Evolutionary conservation across 2,888 invertebrate genomes (phyloP), one percentile per base, ranked within the genome.

Genomic region (Caenorhabditis uteleia): DNA sequence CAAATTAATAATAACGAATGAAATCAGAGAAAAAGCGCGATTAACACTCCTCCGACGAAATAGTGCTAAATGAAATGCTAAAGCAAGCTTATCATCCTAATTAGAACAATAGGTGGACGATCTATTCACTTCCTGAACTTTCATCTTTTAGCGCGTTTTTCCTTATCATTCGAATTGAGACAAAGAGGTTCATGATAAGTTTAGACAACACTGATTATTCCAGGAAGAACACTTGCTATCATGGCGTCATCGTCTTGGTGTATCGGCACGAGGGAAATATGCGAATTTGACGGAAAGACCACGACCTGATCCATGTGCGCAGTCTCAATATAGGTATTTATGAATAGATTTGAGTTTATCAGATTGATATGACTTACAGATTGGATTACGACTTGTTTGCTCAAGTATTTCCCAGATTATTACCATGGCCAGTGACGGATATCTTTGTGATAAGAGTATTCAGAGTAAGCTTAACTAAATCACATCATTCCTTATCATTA

Each of bases 331-430:
- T 83, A n/a, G n/a, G n/a, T n/a, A n/a, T n/a, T n/a, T n/a, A n/a
- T n/a, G n/a, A n/a, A 53, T 60, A 61, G 60, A 23, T 8, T 10
- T 16, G 23, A 38, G 21, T 14, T 2, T 6, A 6, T 0, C 25
- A 39, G 27, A 31, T 23, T 43, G n/a, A n/a, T n/a, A n/a, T n/a
- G n/a, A n/a, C n/a, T n/a, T n/a, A n/a, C n/a, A 20, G 73, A 33
- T 86, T 95, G 2, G 94, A 95, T 85, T 94, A 90, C 84, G 90
- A 91, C 68, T 90, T 93, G 82, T 97, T 95, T 85, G 89, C 90
- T 74, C 89, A 90, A 50, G 86, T 95, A 57, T 93, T 93, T 84
- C 88, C 89, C 14, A 90, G 91, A 0, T 85, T 95, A 25, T 91
- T 93, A 2, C 93, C 95, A 0, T 97, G 95, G 95, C 91, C 91